Evolutionary conservation across 2,113 vertebrate species (phyloP).

Genomic region (Apteryx mantelli): DNA sequence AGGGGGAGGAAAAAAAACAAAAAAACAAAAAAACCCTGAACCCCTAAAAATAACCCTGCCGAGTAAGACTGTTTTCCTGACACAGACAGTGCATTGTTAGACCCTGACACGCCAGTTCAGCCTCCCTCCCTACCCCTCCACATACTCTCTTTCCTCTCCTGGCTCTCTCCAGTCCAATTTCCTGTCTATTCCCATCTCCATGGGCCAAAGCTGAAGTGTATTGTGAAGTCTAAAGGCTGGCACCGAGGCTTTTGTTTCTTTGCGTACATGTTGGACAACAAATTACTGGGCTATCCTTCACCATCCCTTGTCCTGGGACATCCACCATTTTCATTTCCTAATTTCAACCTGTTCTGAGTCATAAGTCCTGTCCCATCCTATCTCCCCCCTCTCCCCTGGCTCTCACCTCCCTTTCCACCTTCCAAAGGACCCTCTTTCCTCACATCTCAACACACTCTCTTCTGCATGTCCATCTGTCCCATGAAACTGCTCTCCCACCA

Average conservation of each 20-base stretch:
- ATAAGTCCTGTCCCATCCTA: not conserved
- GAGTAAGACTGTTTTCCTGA: slow-evolving; percentile 76
- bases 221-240: not conserved
- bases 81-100: slow-evolving; percentile 76
- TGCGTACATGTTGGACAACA: rapidly evolving
- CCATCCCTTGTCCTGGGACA: not conserved
- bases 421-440: not conserved
- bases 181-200: slow-evolving; percentile 38
- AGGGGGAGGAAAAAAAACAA: slow-evolving; percentile 23
- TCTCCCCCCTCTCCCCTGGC: not conserved
- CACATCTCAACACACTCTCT: not conserved
- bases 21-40: not conserved
- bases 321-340: not conserved
- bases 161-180: slow-evolving; percentile 30
- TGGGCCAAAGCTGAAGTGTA: not conserved
- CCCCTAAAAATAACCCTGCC: slow-evolving; percentile 78
- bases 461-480: not conserved
- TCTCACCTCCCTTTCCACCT: not conserved
- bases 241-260: not conserved
- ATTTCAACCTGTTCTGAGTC: not conserved
- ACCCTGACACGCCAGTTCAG: slow-evolving; percentile 48
- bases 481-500: not conserved
- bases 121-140: not conserved
- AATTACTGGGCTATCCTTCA: not conserved
- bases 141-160: slow-evolving; percentile 46